These are phyloP conservation scores for Lophura nycthemera DNA, from an alignment of 2,113 vertebrate species.

Conservation along the genomic window DNA sequence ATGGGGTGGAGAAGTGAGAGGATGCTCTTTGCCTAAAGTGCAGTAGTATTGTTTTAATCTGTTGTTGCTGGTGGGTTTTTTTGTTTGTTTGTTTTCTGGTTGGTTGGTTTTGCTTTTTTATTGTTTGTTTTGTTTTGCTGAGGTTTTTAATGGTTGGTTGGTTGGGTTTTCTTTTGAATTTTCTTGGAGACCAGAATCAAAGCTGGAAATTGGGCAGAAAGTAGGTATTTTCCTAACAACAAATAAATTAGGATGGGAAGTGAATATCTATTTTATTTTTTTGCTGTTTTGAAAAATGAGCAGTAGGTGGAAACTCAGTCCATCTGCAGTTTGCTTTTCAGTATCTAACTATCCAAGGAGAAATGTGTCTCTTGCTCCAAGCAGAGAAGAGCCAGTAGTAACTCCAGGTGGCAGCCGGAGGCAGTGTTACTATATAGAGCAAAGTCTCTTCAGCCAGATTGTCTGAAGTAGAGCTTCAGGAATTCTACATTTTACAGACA, in stretches of 20 bases:
- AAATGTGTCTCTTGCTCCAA: neutral
- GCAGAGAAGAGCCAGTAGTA: neutral
- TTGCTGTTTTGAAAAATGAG: neutral
- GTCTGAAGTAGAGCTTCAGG: neutral
- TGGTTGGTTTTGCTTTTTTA: too few species aligned
- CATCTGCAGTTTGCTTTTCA: neutral
- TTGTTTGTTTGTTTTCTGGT: too few species aligned
- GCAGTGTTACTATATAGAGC: neutral
- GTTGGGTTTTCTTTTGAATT: neutral
- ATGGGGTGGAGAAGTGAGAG: neutral
- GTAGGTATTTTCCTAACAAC: neutral
- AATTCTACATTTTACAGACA: neutral
- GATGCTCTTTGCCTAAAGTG: neutral
- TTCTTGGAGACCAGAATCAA: neutral
- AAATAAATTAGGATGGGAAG: neutral
- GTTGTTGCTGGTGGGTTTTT: neutral
- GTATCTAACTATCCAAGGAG: neutral
- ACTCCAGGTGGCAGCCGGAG: neutral
- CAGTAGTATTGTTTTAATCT: neutral
- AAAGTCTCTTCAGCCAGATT: neutral
- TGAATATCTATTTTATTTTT: neutral
- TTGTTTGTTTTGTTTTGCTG: neutral
- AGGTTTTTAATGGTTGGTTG: neutral
- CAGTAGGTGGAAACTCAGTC: neutral
- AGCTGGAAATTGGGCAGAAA: neutral